Conservation (phyloP, 2,888 invertebrate genomes). For the Melinopterus prodromus region DNA sequence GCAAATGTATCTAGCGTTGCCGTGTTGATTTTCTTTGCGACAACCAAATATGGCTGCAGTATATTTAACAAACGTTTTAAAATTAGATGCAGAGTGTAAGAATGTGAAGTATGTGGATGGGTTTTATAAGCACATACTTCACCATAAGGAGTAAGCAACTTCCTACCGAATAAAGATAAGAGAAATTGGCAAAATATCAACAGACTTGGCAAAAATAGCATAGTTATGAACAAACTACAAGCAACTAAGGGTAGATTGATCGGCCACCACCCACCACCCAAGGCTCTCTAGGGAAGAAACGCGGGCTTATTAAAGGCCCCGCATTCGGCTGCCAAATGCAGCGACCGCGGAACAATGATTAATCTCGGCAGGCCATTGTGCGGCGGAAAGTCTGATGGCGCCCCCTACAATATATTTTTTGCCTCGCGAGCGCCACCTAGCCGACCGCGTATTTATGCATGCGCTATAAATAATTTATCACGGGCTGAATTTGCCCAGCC, state of each 20-base stretch:
- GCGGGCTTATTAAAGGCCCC: not conserved
- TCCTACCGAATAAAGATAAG: not conserved
- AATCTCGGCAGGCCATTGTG: not conserved
- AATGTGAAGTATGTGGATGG: no score
- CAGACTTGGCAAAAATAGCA: not conserved
- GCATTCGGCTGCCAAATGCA: slow-evolving; percentile 4
- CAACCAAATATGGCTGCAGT: no score
- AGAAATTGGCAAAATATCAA: not conserved
- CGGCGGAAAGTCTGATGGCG: not conserved
- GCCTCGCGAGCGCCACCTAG: not conserved
- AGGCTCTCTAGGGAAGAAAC: not conserved
- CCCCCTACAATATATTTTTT: not conserved
- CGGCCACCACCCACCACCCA: not conserved
- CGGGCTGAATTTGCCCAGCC: not conserved
- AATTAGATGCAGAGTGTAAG: no score
- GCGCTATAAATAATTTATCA: slow-evolving; percentile 19
- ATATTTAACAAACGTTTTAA: no score
- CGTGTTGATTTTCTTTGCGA: no score
- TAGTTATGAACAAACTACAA: not conserved
- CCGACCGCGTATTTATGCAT: slow-evolving; percentile 16
- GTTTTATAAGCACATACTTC: no score
- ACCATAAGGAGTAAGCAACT: not conserved
- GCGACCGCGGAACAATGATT: not conserved
- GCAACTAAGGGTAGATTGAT: not conserved
- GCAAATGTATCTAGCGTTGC: no score